phyloP scores from a whole-genome alignment of 2,888 invertebrate species.

The Epiblema foenella region DNA sequence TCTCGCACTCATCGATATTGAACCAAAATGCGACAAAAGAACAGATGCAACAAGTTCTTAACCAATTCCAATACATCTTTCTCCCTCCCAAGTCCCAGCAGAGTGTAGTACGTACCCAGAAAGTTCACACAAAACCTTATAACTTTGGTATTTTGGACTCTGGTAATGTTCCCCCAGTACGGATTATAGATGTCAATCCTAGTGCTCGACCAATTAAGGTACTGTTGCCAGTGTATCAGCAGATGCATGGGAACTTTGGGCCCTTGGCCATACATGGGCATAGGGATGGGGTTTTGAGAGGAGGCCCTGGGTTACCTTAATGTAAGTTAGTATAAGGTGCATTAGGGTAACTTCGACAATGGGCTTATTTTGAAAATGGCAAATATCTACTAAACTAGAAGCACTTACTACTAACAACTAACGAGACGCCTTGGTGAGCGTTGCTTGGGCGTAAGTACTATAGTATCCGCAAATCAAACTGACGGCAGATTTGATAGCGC shows the following conservation, averaged over 20 bases:
- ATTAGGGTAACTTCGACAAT: too few species aligned
- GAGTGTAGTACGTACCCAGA: constrained; percentile 15
- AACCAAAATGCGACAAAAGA: constrained; percentile 50
- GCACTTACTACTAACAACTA: too few species aligned
- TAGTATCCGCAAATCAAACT: too few species aligned
- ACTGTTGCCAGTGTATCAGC: constrained; percentile 63
- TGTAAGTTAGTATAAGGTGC: too few species aligned
- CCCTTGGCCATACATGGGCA: constrained; percentile 21
- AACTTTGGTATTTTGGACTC: constrained; percentile 62
- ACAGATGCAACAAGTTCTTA: constrained; percentile 53
- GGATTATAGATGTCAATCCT: constrained; percentile 60
- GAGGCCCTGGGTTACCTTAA: constrained; percentile 30
- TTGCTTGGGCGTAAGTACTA: too few species aligned
- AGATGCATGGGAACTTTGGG: constrained; percentile 22
- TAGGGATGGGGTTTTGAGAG: constrained; percentile 50
- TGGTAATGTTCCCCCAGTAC: constrained; percentile 59
- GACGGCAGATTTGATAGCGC: too few species aligned
- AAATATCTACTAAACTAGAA: too few species aligned
- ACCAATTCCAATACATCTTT: constrained; percentile 59
- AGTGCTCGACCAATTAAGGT: constrained; percentile 51
- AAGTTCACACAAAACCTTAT: constrained; percentile 53
- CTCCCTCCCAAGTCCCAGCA: constrained; percentile 46
- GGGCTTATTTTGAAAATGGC: too few species aligned
- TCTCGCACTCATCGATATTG: constrained; percentile 54
- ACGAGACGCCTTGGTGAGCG: too few species aligned